Evolutionary conservation across 2,113 vertebrate genomes (phyloP), one percentile per base, ranked within the genome.

Genomic region (Pseudolaguvia tuberculata): DNA sequence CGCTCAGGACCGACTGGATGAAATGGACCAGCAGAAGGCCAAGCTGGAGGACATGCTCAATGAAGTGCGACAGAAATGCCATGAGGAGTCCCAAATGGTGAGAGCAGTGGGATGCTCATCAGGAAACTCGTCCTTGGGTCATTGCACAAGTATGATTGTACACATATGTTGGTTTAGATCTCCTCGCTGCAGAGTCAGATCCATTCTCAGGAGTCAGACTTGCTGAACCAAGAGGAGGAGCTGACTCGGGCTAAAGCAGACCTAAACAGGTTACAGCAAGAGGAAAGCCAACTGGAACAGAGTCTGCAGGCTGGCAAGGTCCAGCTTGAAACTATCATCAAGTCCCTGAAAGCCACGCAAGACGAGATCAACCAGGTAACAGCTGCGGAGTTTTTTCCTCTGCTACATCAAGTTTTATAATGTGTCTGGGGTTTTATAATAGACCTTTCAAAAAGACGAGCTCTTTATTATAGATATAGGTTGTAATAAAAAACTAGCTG

Each of bases 1-100:
- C 8, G 95, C 95, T 0, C 97, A 98, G 66, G 96, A 96, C 66
- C 91, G 97, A 0, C 86, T 99, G 73, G 96, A 98, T 0, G 97
- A 99, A 85, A 97, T 98, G 96, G 96, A 98, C 81, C 97, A 99
- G 84, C 97, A 99, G 88, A 97, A 97, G 82, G 91, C 93, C 74
- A 98, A 97, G 73, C 86, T 99, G 55, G 92, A 96, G 31, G 97
- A 97, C 85, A 98, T 99, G 96, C 89, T 98, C 63, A 93, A 85
- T 0, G 96, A 98, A 2, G 94, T 98, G 0, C 84, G 91, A 77
- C 93, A 95, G 66, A 98, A 98, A 59, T 98, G 96, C 84, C 95
- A 98, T 83, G 96, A 98, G 3, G 97, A 99, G 85, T 94, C 93
- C 0, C 96, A 98, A 82, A 93, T 94, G 95, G 97, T 98, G 84